Evolutionary conservation across 1,140 invertebrate genomes (phyloP).

Genomic region (Whitmania pigra): DNA sequence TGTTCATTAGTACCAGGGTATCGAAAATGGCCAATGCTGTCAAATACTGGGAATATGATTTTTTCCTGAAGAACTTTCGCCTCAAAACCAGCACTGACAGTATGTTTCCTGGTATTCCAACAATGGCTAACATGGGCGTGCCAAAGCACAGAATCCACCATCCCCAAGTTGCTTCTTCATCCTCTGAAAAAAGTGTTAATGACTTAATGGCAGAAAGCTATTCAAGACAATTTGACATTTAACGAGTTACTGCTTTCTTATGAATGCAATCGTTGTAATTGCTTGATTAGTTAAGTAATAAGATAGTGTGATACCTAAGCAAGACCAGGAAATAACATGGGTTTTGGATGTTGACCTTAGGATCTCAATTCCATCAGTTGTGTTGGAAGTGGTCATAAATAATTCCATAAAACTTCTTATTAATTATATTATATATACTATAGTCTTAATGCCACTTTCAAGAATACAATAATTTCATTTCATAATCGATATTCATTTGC

Average conservation of each 20-base stretch:
- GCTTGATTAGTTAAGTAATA: constrained; percentile 5
- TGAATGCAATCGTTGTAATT: not conserved
- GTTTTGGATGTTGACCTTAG: not conserved
- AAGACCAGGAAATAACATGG: not conserved
- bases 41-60: constrained; percentile 33
- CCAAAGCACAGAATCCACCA: constrained; percentile 28
- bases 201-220: not conserved
- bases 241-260: not conserved
- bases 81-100: constrained; percentile 34
- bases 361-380: no score
- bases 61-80: constrained; percentile 27
- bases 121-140: constrained; percentile 28
- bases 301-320: not conserved
- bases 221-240: not conserved
- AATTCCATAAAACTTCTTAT: no score
- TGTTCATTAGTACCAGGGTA: constrained; percentile 28
- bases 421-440: no score
- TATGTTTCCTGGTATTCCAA: constrained; percentile 32
- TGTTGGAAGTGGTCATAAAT: no score
- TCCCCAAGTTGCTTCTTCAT: constrained; percentile 27
- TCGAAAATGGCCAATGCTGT: constrained; percentile 32
- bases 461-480: no score
- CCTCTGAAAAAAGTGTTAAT: not conserved
- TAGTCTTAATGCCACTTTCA: no score
- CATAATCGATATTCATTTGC: no score